Evolutionary conservation across 2,113 vertebrate species (phyloP).

Genomic region (Ranitomeya imitator): DNA sequence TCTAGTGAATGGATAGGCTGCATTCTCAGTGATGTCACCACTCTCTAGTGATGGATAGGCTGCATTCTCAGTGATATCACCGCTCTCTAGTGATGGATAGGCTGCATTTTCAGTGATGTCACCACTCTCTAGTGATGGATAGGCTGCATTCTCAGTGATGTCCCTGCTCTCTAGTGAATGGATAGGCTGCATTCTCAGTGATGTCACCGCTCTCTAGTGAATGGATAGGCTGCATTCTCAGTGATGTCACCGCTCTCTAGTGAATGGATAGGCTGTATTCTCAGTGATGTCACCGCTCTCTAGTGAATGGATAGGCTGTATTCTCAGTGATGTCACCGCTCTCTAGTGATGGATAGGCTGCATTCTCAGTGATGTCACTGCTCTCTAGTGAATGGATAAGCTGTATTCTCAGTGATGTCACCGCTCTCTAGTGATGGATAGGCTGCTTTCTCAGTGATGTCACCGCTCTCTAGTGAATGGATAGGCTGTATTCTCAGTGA

Average conservation of each 20-base stretch:
- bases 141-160: neutral
- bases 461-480: neutral
- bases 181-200: no score
- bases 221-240: neutral
- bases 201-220: no score
- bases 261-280: neutral
- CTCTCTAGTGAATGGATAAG: neutral
- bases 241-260: neutral
- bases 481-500: neutral
- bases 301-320: neutral
- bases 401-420: neutral
- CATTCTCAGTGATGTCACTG: neutral
- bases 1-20: neutral
- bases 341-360: constrained; percentile 7
- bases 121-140: neutral
- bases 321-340: neutral
- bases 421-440: neutral
- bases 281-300: neutral
- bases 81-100: no score
- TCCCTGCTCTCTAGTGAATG: no score
- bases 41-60: neutral
- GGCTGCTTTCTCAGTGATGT: neutral
- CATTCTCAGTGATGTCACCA: neutral
- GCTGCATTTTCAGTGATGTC: neutral
- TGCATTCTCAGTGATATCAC: no score